phyloP scores from a whole-genome alignment of 2,888 invertebrate species.

The Ecliptopera silaceata region DNA sequence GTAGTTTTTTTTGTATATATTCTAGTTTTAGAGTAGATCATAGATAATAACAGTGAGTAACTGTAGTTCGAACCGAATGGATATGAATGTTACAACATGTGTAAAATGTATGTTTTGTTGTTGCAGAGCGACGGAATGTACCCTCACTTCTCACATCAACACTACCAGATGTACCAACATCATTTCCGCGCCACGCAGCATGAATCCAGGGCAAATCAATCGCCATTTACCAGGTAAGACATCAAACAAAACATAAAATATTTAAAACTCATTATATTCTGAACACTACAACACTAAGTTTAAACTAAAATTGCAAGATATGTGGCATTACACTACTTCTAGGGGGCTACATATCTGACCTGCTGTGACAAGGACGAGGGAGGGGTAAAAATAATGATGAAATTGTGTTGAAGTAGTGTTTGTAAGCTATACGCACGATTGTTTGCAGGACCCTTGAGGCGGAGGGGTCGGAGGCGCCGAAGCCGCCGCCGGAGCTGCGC shows the following conservation, averaged over 20 bases:
- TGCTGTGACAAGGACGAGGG: too few relatives aligned
- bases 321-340: too few relatives aligned
- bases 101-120: slow-evolving; percentile 15
- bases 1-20: neutral
- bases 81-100: neutral
- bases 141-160: slow-evolving; percentile 78
- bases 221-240: slow-evolving; percentile 69
- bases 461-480: slow-evolving; percentile 84
- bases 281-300: too few relatives aligned
- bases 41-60: neutral
- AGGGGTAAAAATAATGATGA: too few relatives aligned
- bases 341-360: too few relatives aligned
- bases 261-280: too few relatives aligned
- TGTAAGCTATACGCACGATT: neutral
- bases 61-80: neutral
- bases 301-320: too few relatives aligned
- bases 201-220: slow-evolving; percentile 68
- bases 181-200: slow-evolving; percentile 78
- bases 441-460: slow-evolving; percentile 78
- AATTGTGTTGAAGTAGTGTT: too few relatives aligned
- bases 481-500: slow-evolving; percentile 89
- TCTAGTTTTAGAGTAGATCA: neutral
- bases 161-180: slow-evolving; percentile 80
- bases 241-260: too few relatives aligned
- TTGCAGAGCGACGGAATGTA: slow-evolving; percentile 78